Conservation (phyloP, 1,140 invertebrate species). For the Ganaspis sp. region DNA sequence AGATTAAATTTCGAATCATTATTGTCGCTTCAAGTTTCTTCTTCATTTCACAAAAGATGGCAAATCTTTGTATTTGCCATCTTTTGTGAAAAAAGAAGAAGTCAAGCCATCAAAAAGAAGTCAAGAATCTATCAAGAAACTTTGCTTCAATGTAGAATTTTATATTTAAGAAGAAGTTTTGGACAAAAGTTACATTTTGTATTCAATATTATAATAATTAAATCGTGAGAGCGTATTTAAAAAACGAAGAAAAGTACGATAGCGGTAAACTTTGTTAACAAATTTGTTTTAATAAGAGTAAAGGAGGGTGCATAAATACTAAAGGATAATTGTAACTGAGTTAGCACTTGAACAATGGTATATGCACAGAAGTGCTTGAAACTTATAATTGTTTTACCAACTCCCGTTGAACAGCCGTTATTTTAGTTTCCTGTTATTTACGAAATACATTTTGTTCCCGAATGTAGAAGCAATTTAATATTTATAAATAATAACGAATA, state of each 20-base stretch:
- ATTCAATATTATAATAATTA: too few relatives aligned
- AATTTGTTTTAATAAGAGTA: conserved; percentile 9
- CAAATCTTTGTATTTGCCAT: too few relatives aligned
- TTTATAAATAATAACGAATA: too few relatives aligned
- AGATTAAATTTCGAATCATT: background rate
- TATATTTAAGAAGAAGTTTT: too few relatives aligned
- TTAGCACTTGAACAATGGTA: background rate
- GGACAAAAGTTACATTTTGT: too few relatives aligned
- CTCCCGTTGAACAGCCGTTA: background rate
- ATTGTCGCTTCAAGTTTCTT: background rate
- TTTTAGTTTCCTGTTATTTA: background rate
- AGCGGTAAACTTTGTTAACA: background rate
- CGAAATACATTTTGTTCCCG: background rate
- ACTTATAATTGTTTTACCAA: background rate
- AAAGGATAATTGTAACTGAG: background rate
- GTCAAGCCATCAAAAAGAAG: too few relatives aligned
- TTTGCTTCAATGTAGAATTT: too few relatives aligned
- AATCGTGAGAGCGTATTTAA: too few relatives aligned
- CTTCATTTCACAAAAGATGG: background rate
- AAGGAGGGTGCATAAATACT: background rate
- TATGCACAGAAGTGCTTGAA: background rate
- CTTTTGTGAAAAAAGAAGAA: too few relatives aligned
- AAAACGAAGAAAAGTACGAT: background rate
- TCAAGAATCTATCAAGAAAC: too few relatives aligned
- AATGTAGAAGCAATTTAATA: background rate